A percentile compares a stretch with the other conserved stretches of the same genome.
Conservation (phyloP, 2,113 vertebrate genomes). For the Galbula dea region DNA sequence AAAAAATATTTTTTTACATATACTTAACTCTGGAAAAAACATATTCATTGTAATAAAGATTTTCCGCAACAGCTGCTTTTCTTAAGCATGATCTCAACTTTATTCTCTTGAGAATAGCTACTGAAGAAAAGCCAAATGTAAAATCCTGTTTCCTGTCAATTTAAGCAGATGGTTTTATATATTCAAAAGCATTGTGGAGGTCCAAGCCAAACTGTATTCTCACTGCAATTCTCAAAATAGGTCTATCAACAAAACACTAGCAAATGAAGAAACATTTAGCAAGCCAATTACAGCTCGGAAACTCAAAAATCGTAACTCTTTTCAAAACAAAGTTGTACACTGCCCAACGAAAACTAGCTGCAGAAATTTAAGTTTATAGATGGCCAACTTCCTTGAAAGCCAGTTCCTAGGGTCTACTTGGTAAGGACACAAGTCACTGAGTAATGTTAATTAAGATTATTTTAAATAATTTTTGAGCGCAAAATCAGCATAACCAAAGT, state of each 20-base stretch:
- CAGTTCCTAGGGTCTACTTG: not conserved
- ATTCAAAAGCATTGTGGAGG: constrained; percentile 58
- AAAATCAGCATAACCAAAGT: not conserved
- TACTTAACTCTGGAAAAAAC: constrained; percentile 58
- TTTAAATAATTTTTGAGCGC: not conserved
- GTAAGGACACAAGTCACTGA: not conserved
- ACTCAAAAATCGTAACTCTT: not conserved
- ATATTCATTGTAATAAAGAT: constrained; percentile 47
- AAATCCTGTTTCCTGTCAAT: constrained; percentile 68
- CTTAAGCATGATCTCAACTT: constrained; percentile 69
- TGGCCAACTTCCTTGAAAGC: not conserved
- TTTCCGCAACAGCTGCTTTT: constrained; percentile 73
- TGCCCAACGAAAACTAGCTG: not conserved
- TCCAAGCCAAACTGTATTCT: constrained; percentile 16
- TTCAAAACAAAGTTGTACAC: not conserved
- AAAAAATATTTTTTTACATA: constrained; percentile 52
- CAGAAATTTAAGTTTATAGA: not conserved
- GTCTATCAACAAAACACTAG: not conserved
- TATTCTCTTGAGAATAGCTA: constrained; percentile 60
- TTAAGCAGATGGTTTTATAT: constrained; percentile 69
- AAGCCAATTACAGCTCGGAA: not conserved
- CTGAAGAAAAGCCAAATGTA: constrained; percentile 68
- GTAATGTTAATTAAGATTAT: not conserved
- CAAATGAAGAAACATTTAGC: not conserved
- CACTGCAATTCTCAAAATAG: constrained; percentile 15